Evolutionary conservation across 2,113 vertebrate genomes (phyloP).

Genomic region (Larimichthys polyactis): DNA sequence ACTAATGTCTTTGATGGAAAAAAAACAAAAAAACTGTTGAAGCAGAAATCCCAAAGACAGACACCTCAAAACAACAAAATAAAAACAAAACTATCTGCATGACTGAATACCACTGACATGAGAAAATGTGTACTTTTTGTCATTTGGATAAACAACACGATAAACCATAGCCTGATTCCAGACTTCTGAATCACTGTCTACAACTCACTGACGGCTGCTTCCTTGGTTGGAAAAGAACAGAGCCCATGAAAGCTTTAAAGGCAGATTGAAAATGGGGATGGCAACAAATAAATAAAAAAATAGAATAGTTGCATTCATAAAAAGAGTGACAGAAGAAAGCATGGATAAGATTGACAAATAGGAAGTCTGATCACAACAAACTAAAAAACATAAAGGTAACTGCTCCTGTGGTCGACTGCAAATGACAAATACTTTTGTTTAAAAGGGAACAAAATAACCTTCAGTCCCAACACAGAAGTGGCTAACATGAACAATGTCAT

Average conservation of each 20-base stretch:
- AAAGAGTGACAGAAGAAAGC: background rate
- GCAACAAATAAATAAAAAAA: background rate
- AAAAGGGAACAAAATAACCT: background rate
- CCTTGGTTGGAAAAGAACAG: background rate
- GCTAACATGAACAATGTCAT: no score
- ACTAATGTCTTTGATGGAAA: background rate
- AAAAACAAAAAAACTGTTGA: background rate
- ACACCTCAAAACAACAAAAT: background rate
- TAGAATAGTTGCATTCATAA: background rate
- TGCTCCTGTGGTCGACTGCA: background rate
- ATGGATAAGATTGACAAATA: no score
- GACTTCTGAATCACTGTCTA: background rate
- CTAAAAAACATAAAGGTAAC: background rate
- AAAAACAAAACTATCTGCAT: background rate
- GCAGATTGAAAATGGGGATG: background rate
- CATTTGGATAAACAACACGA: background rate
- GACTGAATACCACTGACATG: no score
- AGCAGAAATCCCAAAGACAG: no score
- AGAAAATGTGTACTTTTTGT: background rate
- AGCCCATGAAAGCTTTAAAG: background rate
- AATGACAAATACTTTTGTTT: background rate
- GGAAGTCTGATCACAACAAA: background rate
- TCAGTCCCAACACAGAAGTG: background rate
- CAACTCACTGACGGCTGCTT: background rate
- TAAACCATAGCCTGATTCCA: background rate